Evolutionary conservation across 2,113 vertebrate species (phyloP).

Genomic region (Desmodus rotundus): DNA sequence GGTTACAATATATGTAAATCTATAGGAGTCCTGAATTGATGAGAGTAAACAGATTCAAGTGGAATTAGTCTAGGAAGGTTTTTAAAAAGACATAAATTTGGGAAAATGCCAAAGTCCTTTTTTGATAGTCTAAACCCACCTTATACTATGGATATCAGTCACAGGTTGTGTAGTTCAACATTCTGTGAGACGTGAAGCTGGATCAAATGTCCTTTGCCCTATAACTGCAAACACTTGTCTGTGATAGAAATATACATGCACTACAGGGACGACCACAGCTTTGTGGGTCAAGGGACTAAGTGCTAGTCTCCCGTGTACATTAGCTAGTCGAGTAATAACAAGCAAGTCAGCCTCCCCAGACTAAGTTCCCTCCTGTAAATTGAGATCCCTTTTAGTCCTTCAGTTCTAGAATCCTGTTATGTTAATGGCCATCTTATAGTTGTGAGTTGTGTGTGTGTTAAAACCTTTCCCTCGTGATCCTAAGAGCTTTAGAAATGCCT

Average conservation of each 20-base stretch:
- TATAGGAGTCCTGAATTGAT: neutral
- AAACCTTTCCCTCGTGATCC: neutral
- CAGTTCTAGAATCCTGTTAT: neutral
- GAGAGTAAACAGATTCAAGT: neutral
- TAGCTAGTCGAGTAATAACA: neutral
- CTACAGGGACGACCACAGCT: too few species aligned
- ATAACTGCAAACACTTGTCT: neutral
- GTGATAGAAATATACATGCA: neutral
- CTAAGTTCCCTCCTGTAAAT: neutral
- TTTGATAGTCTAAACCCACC: neutral
- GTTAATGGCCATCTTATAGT: neutral
- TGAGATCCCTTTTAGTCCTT: neutral
- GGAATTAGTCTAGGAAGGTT: neutral
- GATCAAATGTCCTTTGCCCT: neutral
- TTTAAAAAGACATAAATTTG: neutral
- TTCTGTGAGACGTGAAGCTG: neutral
- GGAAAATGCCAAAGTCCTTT: neutral
- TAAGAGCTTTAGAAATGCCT: neutral
- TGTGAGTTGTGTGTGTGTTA: neutral
- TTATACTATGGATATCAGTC: neutral
- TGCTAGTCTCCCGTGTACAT: neutral
- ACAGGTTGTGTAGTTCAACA: neutral
- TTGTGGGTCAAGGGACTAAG: neutral
- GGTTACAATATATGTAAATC: neutral
- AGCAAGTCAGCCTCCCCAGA: neutral